phyloP scores from a whole-genome alignment of 2,888 invertebrate genomes.

The Idaea dimidiata region DNA sequence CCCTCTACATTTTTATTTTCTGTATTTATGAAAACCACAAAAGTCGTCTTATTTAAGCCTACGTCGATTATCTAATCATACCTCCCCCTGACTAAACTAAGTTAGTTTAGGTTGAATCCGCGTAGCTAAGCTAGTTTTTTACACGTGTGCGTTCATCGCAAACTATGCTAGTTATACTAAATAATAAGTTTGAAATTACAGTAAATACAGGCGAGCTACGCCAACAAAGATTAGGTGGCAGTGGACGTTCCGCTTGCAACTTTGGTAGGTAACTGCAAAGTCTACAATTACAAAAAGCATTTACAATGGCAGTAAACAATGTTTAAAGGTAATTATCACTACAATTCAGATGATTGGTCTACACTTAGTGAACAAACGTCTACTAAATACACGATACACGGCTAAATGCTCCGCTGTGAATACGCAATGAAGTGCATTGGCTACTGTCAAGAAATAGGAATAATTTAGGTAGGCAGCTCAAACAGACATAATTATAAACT shows the following conservation, averaged over 20 bases:
- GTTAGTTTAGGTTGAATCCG: too few species aligned
- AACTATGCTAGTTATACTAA: too few species aligned
- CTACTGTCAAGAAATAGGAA: constrained; percentile 8
- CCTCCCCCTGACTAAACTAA: too few species aligned
- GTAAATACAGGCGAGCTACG: too few species aligned
- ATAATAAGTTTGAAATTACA: too few species aligned
- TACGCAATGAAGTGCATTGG: constrained; percentile 7
- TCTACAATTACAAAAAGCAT: constrained; percentile 10
- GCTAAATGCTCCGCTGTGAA: constrained; percentile 2
- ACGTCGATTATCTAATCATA: too few species aligned
- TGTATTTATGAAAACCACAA: too few species aligned
- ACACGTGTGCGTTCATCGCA: too few species aligned
- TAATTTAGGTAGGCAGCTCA: not conserved
- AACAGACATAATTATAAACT: too few species aligned
- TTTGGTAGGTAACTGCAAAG: not conserved
- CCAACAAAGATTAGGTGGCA: not conserved
- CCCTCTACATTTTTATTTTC: too few species aligned
- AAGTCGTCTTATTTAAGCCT: too few species aligned
- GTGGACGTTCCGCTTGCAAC: not conserved
- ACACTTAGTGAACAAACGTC: constrained; percentile 7
- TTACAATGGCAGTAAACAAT: constrained; percentile 14
- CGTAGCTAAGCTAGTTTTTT: too few species aligned
- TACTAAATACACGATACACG: constrained; percentile 8
- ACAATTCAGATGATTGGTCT: constrained; percentile 11
- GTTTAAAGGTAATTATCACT: constrained; percentile 15